A percentile compares a stretch with the other conserved stretches of the same genome.
Conservation (phyloP, 1,140 invertebrate species). For the Formica selysi region DNA sequence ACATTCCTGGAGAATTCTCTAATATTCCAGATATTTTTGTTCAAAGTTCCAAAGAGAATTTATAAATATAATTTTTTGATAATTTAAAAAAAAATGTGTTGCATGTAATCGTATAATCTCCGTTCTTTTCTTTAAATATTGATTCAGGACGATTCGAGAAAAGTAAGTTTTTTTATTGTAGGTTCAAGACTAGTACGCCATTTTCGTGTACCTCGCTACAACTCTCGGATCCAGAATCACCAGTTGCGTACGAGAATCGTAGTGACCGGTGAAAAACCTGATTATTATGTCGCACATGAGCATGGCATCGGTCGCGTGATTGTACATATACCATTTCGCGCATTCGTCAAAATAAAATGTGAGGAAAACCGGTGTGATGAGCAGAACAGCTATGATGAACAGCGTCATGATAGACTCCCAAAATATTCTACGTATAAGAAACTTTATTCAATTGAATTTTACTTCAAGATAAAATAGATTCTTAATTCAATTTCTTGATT, state of each 20-base stretch:
- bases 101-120: background rate
- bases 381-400: constrained; percentile 62
- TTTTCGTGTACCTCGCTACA: constrained; percentile 73
- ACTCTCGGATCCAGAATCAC: constrained; percentile 76
- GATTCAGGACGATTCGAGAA: background rate
- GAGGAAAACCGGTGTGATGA: constrained; percentile 72
- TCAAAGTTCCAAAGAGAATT: too few species aligned
- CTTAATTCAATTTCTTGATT: background rate
- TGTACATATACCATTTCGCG: constrained; percentile 47
- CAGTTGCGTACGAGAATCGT: constrained; percentile 73
- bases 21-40: too few species aligned
- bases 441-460: background rate
- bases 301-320: constrained; percentile 65
- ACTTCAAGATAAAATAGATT: background rate
- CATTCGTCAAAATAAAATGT: constrained; percentile 70
- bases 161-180: background rate
- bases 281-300: constrained; percentile 74
- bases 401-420: constrained; percentile 80
- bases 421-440: constrained; percentile 67
- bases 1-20: background rate
- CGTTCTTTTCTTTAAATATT: background rate
- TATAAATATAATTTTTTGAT: too few species aligned
- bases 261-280: constrained; percentile 81
- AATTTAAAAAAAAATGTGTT: background rate
- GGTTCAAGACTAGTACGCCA: background rate